These are phyloP conservation scores for Zosterops japonicus DNA, from an alignment of 2,113 vertebrate genomes.

Conservation along the genomic window DNA sequence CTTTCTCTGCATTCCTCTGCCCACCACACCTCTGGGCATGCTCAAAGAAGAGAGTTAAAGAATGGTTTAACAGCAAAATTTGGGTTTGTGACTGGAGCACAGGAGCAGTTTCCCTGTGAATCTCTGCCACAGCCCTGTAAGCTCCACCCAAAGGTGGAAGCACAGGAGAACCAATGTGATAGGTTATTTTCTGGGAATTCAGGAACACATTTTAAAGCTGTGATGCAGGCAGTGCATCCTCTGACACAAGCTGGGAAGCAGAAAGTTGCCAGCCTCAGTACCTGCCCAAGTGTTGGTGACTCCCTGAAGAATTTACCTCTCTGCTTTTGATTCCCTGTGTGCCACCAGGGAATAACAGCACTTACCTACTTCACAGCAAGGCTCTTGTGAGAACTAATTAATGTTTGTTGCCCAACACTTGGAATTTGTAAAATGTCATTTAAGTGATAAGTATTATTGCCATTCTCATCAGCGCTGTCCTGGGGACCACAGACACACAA, in stretches of 20 bases:
- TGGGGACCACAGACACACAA: neutral
- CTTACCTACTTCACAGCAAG: constrained; percentile 51
- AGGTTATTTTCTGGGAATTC: neutral
- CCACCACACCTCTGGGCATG: neutral
- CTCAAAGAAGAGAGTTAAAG: neutral
- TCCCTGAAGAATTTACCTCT: neutral
- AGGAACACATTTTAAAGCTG: neutral
- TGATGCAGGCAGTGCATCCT: neutral
- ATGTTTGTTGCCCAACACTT: constrained; percentile 60
- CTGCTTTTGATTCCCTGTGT: neutral
- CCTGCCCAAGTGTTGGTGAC: neutral
- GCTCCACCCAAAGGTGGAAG: neutral
- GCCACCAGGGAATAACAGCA: neutral
- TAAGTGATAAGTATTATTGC: constrained; percentile 50
- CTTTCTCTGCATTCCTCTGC: neutral
- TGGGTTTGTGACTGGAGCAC: neutral
- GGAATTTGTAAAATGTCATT: constrained; percentile 37
- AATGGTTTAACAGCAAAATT: neutral
- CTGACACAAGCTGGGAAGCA: neutral
- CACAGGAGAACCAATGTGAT: fast-evolving
- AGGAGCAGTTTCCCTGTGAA: neutral
- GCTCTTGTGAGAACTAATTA: constrained; percentile 57
- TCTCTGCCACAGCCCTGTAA: neutral
- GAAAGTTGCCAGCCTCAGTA: neutral
- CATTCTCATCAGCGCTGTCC: constrained; percentile 8